These are phyloP conservation scores for Drosophila ustulata DNA, from an alignment of 2,888 invertebrate species.

Conservation along the genomic window DNA sequence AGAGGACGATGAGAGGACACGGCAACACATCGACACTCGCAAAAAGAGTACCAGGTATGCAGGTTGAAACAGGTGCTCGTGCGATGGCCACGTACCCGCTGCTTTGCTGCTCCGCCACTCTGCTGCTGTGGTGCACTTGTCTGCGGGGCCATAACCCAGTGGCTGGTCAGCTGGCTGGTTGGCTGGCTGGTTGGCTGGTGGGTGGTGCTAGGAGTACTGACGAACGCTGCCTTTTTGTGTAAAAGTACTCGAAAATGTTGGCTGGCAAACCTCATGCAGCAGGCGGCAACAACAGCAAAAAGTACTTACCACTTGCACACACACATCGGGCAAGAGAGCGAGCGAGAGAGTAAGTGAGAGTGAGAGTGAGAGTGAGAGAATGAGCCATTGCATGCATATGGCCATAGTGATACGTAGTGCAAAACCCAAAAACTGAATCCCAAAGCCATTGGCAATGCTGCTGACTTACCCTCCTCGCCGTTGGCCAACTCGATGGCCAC, in stretches of 20 bases:
- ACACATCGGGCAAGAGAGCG: not conserved
- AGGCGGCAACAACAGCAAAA: constrained; percentile 67
- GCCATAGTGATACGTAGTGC: constrained; percentile 33
- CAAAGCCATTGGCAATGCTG: constrained; percentile 40
- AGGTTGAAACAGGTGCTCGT: constrained; percentile 48
- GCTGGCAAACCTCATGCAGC: constrained; percentile 65
- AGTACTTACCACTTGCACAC: constrained; percentile 70
- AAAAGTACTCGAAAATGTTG: constrained; percentile 78
- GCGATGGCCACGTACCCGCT: constrained; percentile 44
- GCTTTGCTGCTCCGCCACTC: constrained; percentile 21
- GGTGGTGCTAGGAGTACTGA: constrained; percentile 4
- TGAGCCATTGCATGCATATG: constrained; percentile 46
- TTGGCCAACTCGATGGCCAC: constrained; percentile 90
- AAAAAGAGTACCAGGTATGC: constrained; percentile 33
- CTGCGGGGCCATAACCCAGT: constrained; percentile 48
- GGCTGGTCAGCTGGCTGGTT: constrained; percentile 29
- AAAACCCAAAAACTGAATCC: constrained; percentile 35
- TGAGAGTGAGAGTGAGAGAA: not conserved
- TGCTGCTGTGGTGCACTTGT: constrained; percentile 49
- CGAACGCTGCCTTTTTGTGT: constrained; percentile 64
- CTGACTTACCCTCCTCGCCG: constrained; percentile 88
- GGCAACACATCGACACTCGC: constrained; percentile 37
- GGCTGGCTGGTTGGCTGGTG: constrained; percentile 13
- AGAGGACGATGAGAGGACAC: not conserved
- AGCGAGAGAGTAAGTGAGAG: not conserved